A percentile compares a stretch with the other conserved stretches of the same genome.
phyloP scores from a whole-genome alignment of 2,113 vertebrate species.

The Diphyllodes magnificus region DNA sequence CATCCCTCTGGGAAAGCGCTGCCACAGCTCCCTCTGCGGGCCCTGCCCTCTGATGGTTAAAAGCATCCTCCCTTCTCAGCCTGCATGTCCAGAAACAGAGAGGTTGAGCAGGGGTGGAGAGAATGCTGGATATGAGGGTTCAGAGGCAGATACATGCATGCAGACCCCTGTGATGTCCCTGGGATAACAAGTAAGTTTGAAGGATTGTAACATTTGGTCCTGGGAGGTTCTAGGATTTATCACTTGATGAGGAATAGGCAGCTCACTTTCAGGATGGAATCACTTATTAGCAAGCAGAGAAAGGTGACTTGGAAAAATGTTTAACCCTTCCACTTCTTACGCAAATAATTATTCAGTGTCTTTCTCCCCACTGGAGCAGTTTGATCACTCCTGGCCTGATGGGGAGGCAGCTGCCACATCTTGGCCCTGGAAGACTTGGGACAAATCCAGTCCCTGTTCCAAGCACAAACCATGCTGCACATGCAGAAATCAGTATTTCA shows the following conservation, averaged over 20 bases:
- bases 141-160: rapidly evolving
- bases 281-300: neutral
- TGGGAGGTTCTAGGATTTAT: neutral
- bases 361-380: neutral
- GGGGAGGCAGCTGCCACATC: neutral
- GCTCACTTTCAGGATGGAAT: neutral
- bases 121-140: rapidly evolving
- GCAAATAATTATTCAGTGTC: neutral
- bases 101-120: neutral
- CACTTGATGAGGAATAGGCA: neutral
- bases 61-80: neutral
- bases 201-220: neutral
- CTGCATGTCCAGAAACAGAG: rapidly evolving
- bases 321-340: neutral
- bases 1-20: neutral
- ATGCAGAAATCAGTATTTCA: neutral
- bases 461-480: neutral
- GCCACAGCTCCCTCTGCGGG: neutral
- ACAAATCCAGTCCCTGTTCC: neutral
- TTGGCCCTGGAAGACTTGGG: neutral
- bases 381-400: neutral
- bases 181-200: neutral
- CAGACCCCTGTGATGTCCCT: neutral
- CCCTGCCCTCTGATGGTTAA: neutral
- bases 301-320: neutral